A percentile compares a stretch with the other conserved stretches of the same genome.
Conservation (phyloP, 2,113 vertebrate species). For the Nannobrachium achirus region DNA sequence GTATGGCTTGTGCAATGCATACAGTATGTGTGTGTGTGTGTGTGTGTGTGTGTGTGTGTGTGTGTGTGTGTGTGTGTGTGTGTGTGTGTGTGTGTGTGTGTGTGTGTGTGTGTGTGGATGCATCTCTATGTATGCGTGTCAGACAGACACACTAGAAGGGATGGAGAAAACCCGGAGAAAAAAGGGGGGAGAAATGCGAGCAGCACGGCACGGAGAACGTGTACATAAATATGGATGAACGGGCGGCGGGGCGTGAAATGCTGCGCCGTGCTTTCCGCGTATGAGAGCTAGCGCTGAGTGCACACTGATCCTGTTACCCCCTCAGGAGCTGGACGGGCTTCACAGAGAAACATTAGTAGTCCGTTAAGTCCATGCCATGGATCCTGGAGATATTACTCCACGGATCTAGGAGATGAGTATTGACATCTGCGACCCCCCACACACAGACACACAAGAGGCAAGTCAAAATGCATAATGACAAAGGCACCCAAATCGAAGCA, state of each 20-base stretch:
- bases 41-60: conserved; percentile 7
- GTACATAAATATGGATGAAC: conserved; percentile 68
- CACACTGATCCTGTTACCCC: conserved; percentile 60
- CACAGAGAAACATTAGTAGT: conserved; percentile 72
- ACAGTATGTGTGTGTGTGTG: conserved; percentile 36
- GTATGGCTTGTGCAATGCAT: no score
- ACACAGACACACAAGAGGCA: not conserved
- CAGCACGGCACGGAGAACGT: conserved; percentile 27
- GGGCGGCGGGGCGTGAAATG: conserved; percentile 14
- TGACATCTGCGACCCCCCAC: conserved; percentile 49
- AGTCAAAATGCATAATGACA: conserved; percentile 2
- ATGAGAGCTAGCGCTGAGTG: conserved; percentile 38
- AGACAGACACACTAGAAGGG: conserved; percentile 19
- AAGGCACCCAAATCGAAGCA: not conserved
- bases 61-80: not conserved
- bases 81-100: conserved; percentile 22
- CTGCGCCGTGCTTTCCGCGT: conserved; percentile 15
- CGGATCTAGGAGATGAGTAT: conserved; percentile 64
- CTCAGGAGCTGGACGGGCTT: conserved; percentile 59
- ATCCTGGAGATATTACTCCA: conserved; percentile 48
- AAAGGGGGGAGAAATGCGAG: conserved; percentile 32
- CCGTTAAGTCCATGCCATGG: conserved; percentile 52
- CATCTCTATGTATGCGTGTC: no score
- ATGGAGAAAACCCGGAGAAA: conserved; percentile 36
- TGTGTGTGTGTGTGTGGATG: conserved; percentile 32